Conservation (phyloP, 2,797 vertebrate species). For the Hypotaenidia philippensis region DNA sequence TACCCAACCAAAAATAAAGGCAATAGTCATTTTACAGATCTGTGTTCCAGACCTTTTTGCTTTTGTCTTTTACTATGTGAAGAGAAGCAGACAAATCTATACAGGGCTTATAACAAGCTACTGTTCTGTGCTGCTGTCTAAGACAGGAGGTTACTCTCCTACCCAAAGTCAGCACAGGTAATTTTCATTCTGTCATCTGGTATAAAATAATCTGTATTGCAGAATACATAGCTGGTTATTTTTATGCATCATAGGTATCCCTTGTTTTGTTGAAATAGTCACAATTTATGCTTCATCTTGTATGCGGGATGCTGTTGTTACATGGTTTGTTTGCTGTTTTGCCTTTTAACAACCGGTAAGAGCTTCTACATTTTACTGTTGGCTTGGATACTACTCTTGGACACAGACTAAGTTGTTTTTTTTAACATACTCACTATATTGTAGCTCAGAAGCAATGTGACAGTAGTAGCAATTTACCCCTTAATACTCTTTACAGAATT, state of each 20-base stretch:
- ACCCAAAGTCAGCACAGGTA: neutral
- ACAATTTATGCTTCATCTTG: neutral
- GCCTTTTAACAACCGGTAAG: neutral
- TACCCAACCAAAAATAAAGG: neutral
- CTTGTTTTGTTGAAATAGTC: neutral
- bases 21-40: neutral
- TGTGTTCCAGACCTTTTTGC: neutral
- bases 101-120: slow-evolving; percentile 28
- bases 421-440: neutral
- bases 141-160: neutral
- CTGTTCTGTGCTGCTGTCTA: neutral
- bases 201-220: neutral
- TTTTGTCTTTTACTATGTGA: slow-evolving; percentile 1
- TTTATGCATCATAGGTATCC: neutral
- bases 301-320: neutral
- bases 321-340: neutral
- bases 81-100: slow-evolving; percentile 16
- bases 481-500: neutral
- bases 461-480: neutral
- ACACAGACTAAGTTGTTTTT: neutral
- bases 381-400: neutral
- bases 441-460: neutral
- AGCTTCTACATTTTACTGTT: neutral
- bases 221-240: neutral
- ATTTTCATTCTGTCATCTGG: neutral